Conservation (phyloP, 2,888 invertebrate genomes). For the Xanthia icteritia region DNA sequence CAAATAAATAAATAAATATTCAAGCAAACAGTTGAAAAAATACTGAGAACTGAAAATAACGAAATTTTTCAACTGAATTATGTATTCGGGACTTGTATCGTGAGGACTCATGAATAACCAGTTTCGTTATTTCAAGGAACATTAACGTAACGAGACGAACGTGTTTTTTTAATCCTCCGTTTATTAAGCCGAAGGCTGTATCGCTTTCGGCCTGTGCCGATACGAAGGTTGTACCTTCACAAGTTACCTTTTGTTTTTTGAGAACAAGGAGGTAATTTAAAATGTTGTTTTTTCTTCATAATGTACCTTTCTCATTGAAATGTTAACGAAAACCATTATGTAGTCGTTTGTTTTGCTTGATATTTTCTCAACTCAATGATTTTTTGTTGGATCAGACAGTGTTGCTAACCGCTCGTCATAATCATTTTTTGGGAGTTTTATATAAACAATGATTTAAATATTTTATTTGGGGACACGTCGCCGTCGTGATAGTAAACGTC, state of each 20-base stretch:
- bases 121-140: conserved; percentile 67
- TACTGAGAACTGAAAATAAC: conserved; percentile 37
- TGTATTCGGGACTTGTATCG: conserved; percentile 66
- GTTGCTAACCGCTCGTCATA: background rate
- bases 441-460: background rate
- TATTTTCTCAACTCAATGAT: background rate
- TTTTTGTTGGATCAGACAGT: background rate
- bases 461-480: background rate
- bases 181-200: conserved; percentile 54
- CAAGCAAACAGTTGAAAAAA: conserved; percentile 34
- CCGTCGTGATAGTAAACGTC: background rate
- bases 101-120: conserved; percentile 67
- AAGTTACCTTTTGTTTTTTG: conserved; percentile 38
- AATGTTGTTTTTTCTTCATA: conserved; percentile 12
- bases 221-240: conserved; percentile 39
- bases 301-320: conserved; percentile 8
- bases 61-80: conserved; percentile 60
- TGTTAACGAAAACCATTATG: background rate
- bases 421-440: too few species aligned
- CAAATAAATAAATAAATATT: conserved; percentile 44
- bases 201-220: conserved; percentile 44
- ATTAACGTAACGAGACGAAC: conserved; percentile 64
- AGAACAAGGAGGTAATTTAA: conserved; percentile 42
- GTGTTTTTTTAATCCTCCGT: conserved; percentile 60
- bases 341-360: background rate